phyloP scores from a whole-genome alignment of 2,888 invertebrate genomes.

The Phoenoteleia sp. region DNA sequence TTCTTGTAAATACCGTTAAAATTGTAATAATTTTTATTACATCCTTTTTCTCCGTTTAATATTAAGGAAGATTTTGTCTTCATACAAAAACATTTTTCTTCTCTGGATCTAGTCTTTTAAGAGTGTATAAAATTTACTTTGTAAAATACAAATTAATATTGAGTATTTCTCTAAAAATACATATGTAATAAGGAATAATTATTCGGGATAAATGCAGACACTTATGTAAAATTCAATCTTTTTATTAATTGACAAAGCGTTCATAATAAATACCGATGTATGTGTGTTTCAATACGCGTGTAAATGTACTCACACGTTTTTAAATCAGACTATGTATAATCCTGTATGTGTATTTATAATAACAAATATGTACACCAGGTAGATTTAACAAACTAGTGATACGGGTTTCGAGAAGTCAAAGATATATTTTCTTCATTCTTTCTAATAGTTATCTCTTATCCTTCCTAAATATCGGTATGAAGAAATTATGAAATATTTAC shows the following conservation, averaged over 20 bases:
- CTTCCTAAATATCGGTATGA: constrained; percentile 69
- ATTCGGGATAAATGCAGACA: constrained; percentile 18
- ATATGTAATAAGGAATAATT: too few species aligned
- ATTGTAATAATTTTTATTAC: too few species aligned
- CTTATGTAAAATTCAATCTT: constrained; percentile 83
- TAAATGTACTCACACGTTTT: constrained; percentile 73
- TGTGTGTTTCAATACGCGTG: constrained; percentile 73
- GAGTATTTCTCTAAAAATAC: too few species aligned
- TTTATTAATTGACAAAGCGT: constrained; percentile 87
- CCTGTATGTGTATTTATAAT: constrained; percentile 79
- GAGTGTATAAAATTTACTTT: too few species aligned
- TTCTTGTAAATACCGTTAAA: too few species aligned
- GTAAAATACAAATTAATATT: too few species aligned
- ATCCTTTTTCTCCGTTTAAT: too few species aligned
- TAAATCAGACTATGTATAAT: constrained; percentile 73
- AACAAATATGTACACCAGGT: constrained; percentile 86
- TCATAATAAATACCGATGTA: constrained; percentile 85
- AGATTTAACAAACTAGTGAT: constrained; percentile 86
- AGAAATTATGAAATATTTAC: constrained; percentile 79
- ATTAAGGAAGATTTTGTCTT: too few species aligned
- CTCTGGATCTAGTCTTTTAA: too few species aligned
- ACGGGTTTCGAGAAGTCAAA: constrained; percentile 76
- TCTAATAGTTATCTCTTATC: constrained; percentile 65
- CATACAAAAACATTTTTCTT: too few species aligned
- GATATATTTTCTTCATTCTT: constrained; percentile 67